Percentiles rank a stretch among this genome's conserved stretches.
These are phyloP conservation scores for Sibirionetta formosa DNA, from an alignment of 2,797 vertebrate genomes.

Conservation along the genomic window DNA sequence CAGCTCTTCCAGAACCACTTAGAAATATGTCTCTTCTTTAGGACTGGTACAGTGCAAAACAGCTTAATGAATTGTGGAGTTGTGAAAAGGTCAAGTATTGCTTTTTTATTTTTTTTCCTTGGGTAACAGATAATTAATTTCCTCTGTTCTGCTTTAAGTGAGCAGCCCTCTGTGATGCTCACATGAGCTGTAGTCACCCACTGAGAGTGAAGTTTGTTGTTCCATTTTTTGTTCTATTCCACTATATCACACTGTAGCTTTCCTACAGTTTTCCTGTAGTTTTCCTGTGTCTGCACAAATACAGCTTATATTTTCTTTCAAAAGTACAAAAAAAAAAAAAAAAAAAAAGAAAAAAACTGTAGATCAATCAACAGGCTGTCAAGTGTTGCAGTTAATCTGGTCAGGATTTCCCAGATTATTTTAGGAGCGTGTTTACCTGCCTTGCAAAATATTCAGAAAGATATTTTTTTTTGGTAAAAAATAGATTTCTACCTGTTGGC, in stretches of 20 bases:
- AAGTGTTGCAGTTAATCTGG: not conserved
- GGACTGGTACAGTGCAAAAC: not conserved
- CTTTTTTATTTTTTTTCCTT: not conserved
- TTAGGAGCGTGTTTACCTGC: not conserved
- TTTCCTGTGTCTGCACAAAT: not conserved
- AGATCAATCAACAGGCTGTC: not conserved
- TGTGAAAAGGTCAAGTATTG: conserved; percentile 15
- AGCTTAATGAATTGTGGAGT: conserved; percentile 1
- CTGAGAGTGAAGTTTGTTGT: not conserved
- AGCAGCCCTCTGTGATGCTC: not conserved
- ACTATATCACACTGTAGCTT: not conserved
- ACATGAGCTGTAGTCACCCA: not conserved
- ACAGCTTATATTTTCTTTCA: not conserved
- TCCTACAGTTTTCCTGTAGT: not conserved
- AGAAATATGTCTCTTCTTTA: not conserved
- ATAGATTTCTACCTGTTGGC: not conserved
- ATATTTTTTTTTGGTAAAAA: not conserved
- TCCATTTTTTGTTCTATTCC: not conserved
- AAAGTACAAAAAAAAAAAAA: not conserved
- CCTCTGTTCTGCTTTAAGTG: not conserved
- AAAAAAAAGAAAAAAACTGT: not conserved
- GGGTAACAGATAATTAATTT: not conserved
- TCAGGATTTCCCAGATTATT: not conserved
- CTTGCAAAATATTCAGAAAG: not conserved
- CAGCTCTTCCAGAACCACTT: not conserved